Conservation (phyloP, 2,113 vertebrate genomes). For the Cyanoramphus novaezelandiae region DNA sequence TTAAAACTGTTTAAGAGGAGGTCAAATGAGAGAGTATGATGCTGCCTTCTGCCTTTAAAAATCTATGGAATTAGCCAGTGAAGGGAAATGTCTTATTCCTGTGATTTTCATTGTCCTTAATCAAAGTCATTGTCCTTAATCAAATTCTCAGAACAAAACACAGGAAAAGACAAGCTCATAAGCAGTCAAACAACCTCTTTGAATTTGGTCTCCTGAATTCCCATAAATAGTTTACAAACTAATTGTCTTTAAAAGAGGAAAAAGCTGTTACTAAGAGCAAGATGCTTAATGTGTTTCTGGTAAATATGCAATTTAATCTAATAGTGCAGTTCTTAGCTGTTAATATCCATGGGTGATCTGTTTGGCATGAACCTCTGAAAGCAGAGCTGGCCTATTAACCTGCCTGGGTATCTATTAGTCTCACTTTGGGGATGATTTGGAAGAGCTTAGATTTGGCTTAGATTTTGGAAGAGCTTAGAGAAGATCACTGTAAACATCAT, state of each 20-base stretch:
- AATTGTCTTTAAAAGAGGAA: slow-evolving; percentile 18
- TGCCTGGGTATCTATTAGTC: background rate
- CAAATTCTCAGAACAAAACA: background rate
- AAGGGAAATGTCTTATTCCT: background rate
- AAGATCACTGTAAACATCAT: background rate
- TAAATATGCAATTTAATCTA: slow-evolving; percentile 30
- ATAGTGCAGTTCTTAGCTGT: background rate
- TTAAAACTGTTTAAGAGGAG: background rate
- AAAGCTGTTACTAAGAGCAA: background rate
- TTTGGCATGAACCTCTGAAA: slow-evolving; percentile 2
- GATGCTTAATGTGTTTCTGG: background rate
- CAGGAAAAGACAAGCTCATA: background rate
- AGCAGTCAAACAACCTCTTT: background rate
- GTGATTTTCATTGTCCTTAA: background rate
- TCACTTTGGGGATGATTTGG: background rate
- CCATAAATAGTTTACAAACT: slow-evolving; percentile 4
- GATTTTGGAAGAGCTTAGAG: slow-evolving; percentile 7
- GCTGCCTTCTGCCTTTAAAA: background rate
- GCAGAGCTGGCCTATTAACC: slow-evolving; percentile 10
- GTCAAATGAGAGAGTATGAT: background rate
- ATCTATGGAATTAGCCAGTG: background rate
- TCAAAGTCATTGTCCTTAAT: background rate
- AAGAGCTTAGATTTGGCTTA: background rate
- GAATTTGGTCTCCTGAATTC: background rate
- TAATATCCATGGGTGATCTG: background rate